phyloP scores from a whole-genome alignment of 37 sponge, comb jelly and placozoan genomes.

The Haliclona indistincta region DNA sequence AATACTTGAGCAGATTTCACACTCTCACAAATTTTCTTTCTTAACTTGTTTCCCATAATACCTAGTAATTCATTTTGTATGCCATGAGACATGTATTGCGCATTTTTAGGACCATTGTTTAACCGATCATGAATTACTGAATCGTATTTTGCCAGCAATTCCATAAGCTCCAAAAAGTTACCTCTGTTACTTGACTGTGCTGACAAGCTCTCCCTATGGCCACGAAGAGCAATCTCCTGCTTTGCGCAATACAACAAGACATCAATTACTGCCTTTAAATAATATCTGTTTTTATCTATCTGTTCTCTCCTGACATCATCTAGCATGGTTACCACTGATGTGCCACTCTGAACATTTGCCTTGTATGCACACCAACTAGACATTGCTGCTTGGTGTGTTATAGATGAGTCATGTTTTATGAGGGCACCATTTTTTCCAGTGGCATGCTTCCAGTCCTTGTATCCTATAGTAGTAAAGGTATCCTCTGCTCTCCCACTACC shows the following conservation, averaged over 20 bases:
- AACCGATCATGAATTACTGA: constrained; percentile 23
- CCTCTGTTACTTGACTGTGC: constrained; percentile 45
- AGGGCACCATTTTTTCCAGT: constrained; percentile 21
- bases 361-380: constrained; percentile 12
- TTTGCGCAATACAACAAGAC: constrained; percentile 28
- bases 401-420: not conserved
- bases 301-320: constrained; percentile 7
- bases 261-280: constrained; percentile 38
- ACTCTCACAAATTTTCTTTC: not conserved
- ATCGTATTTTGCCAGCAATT: constrained; percentile 29
- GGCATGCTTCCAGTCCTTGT: constrained; percentile 32
- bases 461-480: constrained; percentile 4
- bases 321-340: not conserved
- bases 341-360: not conserved
- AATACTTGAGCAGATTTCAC: constrained; percentile 4
- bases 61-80: constrained; percentile 30
- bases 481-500: not conserved
- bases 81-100: constrained; percentile 21
- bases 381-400: constrained; percentile 2
- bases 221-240: constrained; percentile 57
- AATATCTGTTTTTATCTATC: constrained; percentile 24
- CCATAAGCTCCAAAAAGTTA: constrained; percentile 48
- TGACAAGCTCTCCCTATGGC: constrained; percentile 46
- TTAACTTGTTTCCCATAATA: constrained; percentile 20
- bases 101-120: constrained; percentile 22